Evolutionary conservation across 2,888 invertebrate species (phyloP).

Genomic region (Branchipolynoe longqiensis): DNA sequence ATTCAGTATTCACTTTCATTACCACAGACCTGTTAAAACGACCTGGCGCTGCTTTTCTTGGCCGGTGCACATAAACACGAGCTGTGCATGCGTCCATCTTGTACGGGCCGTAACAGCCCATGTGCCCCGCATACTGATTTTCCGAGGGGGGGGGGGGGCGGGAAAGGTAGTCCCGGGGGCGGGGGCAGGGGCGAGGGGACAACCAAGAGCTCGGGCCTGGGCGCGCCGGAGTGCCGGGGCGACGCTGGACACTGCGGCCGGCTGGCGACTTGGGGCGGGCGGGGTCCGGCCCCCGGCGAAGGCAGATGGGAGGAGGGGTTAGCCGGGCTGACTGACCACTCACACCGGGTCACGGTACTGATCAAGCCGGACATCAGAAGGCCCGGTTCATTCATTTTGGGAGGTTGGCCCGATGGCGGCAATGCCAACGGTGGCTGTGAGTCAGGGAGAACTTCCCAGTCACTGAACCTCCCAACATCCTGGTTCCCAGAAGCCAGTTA

Average conservation of each 20-base stretch:
- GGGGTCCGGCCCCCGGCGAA: too few relatives aligned
- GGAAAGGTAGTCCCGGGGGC: neutral
- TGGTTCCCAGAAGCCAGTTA: too few relatives aligned
- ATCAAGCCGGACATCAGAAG: neutral
- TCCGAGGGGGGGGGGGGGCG: neutral
- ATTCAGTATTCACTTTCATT: slow-evolving; percentile 55
- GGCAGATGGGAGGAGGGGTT: too few relatives aligned
- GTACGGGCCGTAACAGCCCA: neutral
- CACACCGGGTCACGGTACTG: too few relatives aligned
- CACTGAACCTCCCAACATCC: too few relatives aligned
- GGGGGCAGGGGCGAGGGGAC: neutral
- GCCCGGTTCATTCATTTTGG: too few relatives aligned
- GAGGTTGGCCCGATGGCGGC: too few relatives aligned
- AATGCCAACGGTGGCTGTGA: too few relatives aligned
- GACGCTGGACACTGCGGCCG: too few relatives aligned
- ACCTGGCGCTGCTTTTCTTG: slow-evolving; percentile 30
- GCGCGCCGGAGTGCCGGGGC: too few relatives aligned
- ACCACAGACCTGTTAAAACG: slow-evolving; percentile 46
- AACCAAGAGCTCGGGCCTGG: neutral
- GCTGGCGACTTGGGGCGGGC: too few relatives aligned
- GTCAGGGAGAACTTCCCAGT: too few relatives aligned
- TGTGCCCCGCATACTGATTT: neutral
- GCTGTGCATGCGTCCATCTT: slow-evolving; percentile 3
- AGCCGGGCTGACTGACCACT: neutral
- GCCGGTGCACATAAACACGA: slow-evolving; percentile 9